These are phyloP conservation scores for Nasonia vitripennis DNA, from an alignment of 1,140 invertebrate species.

Conservation along the genomic window DNA sequence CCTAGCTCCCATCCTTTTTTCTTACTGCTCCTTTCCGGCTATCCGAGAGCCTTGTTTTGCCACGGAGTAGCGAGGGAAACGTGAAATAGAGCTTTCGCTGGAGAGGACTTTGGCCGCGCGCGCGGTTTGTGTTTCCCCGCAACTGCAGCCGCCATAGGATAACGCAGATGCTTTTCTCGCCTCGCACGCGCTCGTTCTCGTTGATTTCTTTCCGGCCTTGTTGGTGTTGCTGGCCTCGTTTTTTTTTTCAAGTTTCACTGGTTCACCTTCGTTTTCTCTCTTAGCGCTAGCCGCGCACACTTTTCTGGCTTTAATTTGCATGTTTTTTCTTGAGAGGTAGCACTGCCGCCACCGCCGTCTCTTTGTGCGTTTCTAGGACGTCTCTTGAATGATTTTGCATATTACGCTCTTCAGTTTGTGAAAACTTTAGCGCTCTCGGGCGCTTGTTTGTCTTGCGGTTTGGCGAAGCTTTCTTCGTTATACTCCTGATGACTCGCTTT, in stretches of 20 bases:
- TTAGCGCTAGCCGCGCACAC: neutral
- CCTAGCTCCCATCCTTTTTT: neutral
- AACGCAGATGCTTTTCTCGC: slow-evolving; percentile 16
- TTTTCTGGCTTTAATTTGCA: neutral
- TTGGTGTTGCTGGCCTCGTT: neutral
- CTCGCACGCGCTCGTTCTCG: neutral
- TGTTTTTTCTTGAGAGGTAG: neutral
- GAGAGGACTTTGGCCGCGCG: neutral
- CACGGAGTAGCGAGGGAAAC: neutral
- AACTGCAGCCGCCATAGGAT: neutral
- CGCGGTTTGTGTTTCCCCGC: neutral
- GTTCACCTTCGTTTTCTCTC: neutral
- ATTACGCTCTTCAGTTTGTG: neutral
- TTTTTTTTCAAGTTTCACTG: neutral
- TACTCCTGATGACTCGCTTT: neutral
- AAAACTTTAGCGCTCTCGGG: neutral
- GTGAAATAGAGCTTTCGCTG: slow-evolving; percentile 13
- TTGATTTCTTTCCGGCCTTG: neutral
- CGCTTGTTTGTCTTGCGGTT: neutral
- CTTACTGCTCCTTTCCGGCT: neutral
- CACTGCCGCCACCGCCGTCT: no score
- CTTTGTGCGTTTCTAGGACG: neutral
- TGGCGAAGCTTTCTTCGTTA: neutral
- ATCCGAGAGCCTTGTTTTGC: slow-evolving; percentile 16
- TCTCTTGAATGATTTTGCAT: neutral